Evolutionary conservation across 2,888 invertebrate genomes (phyloP).

Genomic region (Phrixothrix hirtus): DNA sequence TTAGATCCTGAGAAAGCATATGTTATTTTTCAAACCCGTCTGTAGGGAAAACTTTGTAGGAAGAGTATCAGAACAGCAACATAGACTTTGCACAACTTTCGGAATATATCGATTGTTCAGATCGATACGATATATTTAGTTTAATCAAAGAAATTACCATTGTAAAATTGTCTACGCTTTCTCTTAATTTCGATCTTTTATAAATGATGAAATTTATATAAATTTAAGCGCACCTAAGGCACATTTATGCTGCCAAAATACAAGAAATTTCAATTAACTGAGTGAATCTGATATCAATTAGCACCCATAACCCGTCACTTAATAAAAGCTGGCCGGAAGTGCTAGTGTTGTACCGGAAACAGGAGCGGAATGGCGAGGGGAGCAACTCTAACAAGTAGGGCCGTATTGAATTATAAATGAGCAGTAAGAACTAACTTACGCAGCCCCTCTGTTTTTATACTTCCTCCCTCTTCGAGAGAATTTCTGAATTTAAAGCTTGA

Average conservation of each 20-base stretch:
- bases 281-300: conserved; percentile 41
- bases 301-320: conserved; percentile 39
- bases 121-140: conserved; percentile 19
- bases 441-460: conserved; percentile 52
- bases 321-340: conserved; percentile 48
- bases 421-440: conserved; percentile 58
- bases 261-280: conserved; percentile 41
- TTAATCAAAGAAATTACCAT: not conserved
- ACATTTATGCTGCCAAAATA: too few relatives aligned
- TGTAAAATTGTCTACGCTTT: not conserved
- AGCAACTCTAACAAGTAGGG: conserved; percentile 43
- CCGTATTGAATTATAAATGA: conserved; percentile 56
- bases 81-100: conserved; percentile 15
- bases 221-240: too few relatives aligned
- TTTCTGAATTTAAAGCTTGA: conserved; percentile 53
- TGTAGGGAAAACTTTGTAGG: conserved; percentile 18
- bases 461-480: conserved; percentile 46
- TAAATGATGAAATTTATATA: too few relatives aligned
- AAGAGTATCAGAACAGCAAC: conserved; percentile 7
- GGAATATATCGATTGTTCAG: conserved; percentile 18
- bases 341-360: conserved; percentile 51
- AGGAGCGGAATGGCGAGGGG: conserved; percentile 43
- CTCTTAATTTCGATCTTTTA: too few relatives aligned
- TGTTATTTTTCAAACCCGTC: conserved; percentile 18
- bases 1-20: conserved; percentile 9